Base-by-base conservation (phyloP, 2,888 invertebrate genomes). In the Tanytarsus gracilentus region DNA sequence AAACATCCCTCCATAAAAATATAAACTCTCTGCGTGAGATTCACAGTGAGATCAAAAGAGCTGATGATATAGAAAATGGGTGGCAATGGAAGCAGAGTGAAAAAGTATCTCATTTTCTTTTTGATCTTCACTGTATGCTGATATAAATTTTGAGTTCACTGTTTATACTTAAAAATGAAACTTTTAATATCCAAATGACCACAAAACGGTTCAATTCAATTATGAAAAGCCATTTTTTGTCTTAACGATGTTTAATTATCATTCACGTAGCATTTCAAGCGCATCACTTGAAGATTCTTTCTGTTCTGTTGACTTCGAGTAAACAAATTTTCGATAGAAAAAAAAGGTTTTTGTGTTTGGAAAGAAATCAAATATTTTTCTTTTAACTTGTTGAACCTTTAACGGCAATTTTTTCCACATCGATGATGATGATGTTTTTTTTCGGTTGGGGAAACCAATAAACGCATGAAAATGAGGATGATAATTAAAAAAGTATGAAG, bases 181-280 rank as follows among this genome's bases (percentile, higher is more conserved):
- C 5, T 29, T 29, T 7, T 29, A 4, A 11, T n/a, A n/a, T 11
- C 33, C 33, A 33, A 9, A 5, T 5, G n/a, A n/a, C 7, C 9
- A 9, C 7, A 29, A 29, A 5, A 29, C 29, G 29, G 23, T 44
- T 44, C 44, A 44, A 44, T 44, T 44, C 18, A 18, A 44, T 44
- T 11, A n/a, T 39, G 6, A 39, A 18, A 18, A 11, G 18, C 18
- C 18, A 7, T 21, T 44, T 23, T 18, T 44, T 44, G 16, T 48
- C 30, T 58, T 48, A 58, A 58, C 48, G 48, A 58, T 58, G 58
- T 58, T 56, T 56, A 58, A 58, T 58, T 58, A 58, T 58, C 48
- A 25, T 40, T 58, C 48, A 18, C 27, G 48, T 40, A 56, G 36
- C 55, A 56, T 25, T 39, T 56, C 29, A 58, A 30, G 58, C 48